Evolutionary conservation across 92 coral and sea anemone genomes (phyloP), one percentile per base, ranked within the genome.

Genomic region (Umimayanthus kanabou): DNA sequence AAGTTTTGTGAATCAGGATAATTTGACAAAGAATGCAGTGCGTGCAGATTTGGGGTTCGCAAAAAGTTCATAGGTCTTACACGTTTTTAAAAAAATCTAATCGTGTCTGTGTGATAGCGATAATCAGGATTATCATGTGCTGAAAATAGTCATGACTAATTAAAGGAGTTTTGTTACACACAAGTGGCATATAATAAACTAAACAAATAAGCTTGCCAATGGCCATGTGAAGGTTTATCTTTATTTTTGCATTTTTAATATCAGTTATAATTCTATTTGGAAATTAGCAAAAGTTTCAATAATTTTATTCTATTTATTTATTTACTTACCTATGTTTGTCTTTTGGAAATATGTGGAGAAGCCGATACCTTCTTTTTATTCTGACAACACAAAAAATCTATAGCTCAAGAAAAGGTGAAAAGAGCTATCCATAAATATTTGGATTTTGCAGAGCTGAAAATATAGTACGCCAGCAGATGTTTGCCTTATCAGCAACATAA

Each of bases 51-150:
- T 26, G 69, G 25, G 64, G 86, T 29, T 69, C 73, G 23, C 64
- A 53, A 16, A 29, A 79, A 25, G 70, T 53, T 79, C 67, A 25
- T 9, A 28, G 64, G 67, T 69, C 30, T 66, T 82, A n/a, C 65
- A 66, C 0, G 18, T 47, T 22, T 20, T 33, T 33, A 0, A 33
- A 33, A 39, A 58, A 69, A 45, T 25, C 61, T 0, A 67, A 47
- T 67, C 77, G 71, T 39, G 66, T 53, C 87, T 83, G 87, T 49
- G 25, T 26, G 18, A 67, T 83, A 25, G 64, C 79, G 87, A 83
- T 83, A 70, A 81, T 81, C 30, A 8, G 77, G 53, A 81, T 64
- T 65, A 64, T 7, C 78, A 65, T n/a, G 78, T 72, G 87, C 66
- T 70, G 87, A 47, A 83, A 83, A 70, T 26, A 70, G 87, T 45